These are phyloP conservation scores for Hydractinia echinata DNA, from an alignment of 30 jellyfish, hydroid and myxozoan genomes.

Conservation along the genomic window DNA sequence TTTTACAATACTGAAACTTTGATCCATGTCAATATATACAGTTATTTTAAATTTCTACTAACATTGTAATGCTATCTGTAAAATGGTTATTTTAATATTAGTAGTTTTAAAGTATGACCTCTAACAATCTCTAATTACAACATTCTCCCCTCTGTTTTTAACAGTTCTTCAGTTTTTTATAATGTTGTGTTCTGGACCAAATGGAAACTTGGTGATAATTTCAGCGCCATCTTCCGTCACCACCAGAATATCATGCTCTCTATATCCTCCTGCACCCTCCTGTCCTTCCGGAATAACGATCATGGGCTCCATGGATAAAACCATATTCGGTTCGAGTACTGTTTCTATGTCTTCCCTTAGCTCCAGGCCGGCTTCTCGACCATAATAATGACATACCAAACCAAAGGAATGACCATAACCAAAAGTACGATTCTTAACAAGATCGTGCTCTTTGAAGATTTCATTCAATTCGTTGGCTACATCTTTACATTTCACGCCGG, in stretches of 20 bases:
- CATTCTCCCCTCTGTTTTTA: too few relatives aligned
- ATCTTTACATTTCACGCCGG: constrained; percentile 74
- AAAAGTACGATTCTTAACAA: constrained; percentile 65
- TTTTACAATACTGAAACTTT: too few relatives aligned
- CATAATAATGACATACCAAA: constrained; percentile 70
- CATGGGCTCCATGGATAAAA: constrained; percentile 93
- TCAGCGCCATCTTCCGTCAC: constrained; percentile 81
- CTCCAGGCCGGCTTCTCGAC: constrained; percentile 96
- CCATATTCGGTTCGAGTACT: constrained; percentile 82
- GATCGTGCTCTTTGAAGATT: constrained; percentile 62
- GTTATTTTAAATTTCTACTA: too few relatives aligned
- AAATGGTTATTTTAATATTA: too few relatives aligned
- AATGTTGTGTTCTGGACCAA: constrained; percentile 87
- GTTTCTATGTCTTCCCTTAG: constrained; percentile 86
- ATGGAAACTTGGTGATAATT: constrained; percentile 75
- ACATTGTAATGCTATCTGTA: too few relatives aligned
- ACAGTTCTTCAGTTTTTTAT: constrained; percentile 11
- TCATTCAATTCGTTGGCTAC: constrained; percentile 85
- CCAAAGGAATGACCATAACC: constrained; percentile 95
- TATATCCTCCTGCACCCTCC: constrained; percentile 96
- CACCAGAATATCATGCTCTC: constrained; percentile 83
- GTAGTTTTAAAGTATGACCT: too few relatives aligned
- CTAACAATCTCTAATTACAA: too few relatives aligned
- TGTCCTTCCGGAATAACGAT: constrained; percentile 81
- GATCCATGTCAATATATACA: too few relatives aligned